Evolutionary conservation across 2,888 invertebrate species (phyloP), one percentile per base, ranked within the genome.

Genomic region (Drosophila mettleri): DNA sequence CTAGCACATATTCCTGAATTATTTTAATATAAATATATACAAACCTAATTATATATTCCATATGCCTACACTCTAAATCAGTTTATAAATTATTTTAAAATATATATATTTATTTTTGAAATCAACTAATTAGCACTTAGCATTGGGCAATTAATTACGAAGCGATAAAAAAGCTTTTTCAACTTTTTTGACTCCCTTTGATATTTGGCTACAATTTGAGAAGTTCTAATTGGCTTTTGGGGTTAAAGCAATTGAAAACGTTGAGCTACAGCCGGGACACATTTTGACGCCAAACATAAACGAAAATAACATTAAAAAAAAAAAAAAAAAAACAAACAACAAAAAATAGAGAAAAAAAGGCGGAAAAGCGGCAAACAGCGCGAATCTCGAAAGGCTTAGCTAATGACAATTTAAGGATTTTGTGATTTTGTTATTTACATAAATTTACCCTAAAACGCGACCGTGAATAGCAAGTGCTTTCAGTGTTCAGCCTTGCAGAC

Each of bases 401-500:
- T 82, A 85, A 85, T 85, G 86, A 86, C 83, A 88, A 85, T 85
- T 85, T 85, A 75, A 86, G 88, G 88, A 85, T 86, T 85, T 88
- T 75, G 80, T 74, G 82, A 84, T 85, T 87, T 85, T 66, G 71
- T 67, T 74, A 88, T 85, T 85, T 88, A 66, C 84, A 85, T 85
- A 85, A 85, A 88, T 88, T 86, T 83, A 74, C 69, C 60, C 79
- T 57, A 41, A 58, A 72, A 68, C 52, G 62, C 51, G 66, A 39
- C 48, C 61, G 52, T 69, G 74, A 61, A 62, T 54, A 46, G 55
- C 63, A 64, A 53, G 70, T 51, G 54, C 55, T 48, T 41, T 36
- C 18, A 16, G 20, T 20, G 12, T n/a, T n/a, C n/a, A 22, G 33
- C 24, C n/a, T n/a, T n/a, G n/a, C n/a, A 20, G 31, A 16, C 64